A percentile compares a stretch with the other conserved stretches of the same genome.
Evolutionary conservation across 2,888 invertebrate genomes (phyloP).

Genomic region (Pristionchus japonicus): DNA sequence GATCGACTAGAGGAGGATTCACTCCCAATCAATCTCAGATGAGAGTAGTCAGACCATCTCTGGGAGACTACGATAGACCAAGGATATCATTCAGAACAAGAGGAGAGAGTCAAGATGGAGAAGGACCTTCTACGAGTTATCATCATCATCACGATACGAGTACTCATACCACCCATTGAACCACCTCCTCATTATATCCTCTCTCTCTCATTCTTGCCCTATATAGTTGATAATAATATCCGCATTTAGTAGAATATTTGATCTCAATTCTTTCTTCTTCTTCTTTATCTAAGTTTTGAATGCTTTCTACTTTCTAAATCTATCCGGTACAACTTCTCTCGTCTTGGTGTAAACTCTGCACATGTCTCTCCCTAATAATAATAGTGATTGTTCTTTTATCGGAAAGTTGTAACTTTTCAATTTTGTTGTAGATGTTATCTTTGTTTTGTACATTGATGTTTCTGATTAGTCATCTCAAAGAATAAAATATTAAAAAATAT

Average conservation of each 20-base stretch:
- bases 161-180: background rate
- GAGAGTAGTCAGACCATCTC: slow-evolving; percentile 45
- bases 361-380: background rate
- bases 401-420: background rate
- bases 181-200: background rate
- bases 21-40: background rate
- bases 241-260: background rate
- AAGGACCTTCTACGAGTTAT: slow-evolving; percentile 1
- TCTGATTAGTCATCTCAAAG: background rate
- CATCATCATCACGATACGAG: background rate
- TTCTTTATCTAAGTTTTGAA: background rate
- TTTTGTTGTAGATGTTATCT: slow-evolving; percentile 10
- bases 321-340: background rate
- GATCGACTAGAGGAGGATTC: background rate
- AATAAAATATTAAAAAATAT: background rate
- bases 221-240: background rate
- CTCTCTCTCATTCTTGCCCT: background rate
- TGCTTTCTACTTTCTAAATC: background rate
- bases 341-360: slow-evolving; percentile 6
- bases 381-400: background rate
- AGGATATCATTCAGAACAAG: slow-evolving; percentile 46
- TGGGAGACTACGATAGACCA: slow-evolving; percentile 56
- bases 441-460: slow-evolving; percentile 7
- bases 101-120: slow-evolving; percentile 36
- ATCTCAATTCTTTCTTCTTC: slow-evolving; percentile 36